Percentiles rank a stretch among this genome's conserved stretches.
These are phyloP conservation scores for Agapostemon virescens DNA, from an alignment of 2,888 invertebrate species.

Conservation along the genomic window DNA sequence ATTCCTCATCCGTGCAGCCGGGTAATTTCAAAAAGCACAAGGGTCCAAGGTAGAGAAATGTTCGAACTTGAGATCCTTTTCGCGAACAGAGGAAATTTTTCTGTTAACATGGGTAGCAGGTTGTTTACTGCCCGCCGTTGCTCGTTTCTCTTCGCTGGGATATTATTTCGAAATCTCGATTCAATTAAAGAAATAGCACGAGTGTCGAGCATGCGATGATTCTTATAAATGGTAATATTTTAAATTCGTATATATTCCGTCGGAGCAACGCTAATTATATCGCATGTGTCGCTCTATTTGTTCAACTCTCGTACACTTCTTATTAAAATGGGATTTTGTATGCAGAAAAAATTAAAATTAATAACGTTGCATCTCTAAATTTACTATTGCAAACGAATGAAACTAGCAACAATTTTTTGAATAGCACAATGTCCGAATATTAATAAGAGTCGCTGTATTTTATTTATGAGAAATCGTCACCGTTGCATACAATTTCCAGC, in stretches of 20 bases:
- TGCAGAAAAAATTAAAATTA: no score
- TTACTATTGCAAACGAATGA: no score
- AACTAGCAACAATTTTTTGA: no score
- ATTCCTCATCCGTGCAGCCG: not conserved
- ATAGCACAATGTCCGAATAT: no score
- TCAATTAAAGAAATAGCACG: not conserved
- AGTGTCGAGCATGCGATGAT: not conserved
- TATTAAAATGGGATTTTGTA: no score
- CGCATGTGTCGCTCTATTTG: no score
- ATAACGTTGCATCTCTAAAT: no score
- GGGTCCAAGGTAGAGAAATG: not conserved
- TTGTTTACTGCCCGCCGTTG: not conserved
- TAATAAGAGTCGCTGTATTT: no score
- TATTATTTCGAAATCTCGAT: not conserved
- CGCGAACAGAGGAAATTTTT: not conserved
- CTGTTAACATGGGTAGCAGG: not conserved
- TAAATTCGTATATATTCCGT: no score
- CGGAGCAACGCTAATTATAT: not conserved
- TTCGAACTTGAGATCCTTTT: not conserved
- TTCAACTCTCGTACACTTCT: no score
- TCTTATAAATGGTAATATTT: not conserved
- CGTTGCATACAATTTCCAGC: not conserved
- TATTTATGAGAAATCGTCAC: no score
- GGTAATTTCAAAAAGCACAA: not conserved
- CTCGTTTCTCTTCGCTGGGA: not conserved